phyloP scores from a whole-genome alignment of 2,113 vertebrate species.

The Melanotaenia duboulayi region DNA sequence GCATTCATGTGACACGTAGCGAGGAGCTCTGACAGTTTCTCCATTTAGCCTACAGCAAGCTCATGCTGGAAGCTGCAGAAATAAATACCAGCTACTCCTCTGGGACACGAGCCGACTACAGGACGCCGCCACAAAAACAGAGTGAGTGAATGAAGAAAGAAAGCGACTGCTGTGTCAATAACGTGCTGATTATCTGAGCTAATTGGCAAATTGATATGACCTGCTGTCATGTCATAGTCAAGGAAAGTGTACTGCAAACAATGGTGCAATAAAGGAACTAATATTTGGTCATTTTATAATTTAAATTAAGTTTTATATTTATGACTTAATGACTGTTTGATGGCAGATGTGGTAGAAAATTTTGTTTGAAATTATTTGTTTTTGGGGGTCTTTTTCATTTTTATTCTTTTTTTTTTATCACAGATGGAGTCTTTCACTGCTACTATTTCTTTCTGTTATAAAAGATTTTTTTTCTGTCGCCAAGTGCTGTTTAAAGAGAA shows the following conservation, averaged over 20 bases:
- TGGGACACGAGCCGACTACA: conserved; percentile 61
- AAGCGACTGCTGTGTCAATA: conserved; percentile 41
- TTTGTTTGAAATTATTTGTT: neutral
- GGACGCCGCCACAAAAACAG: conserved; percentile 57
- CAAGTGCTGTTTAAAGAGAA: neutral
- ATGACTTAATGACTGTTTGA: neutral
- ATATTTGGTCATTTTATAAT: neutral
- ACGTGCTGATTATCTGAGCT: conserved; percentile 62
- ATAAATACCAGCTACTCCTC: conserved; percentile 75
- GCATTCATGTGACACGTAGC: conserved; percentile 74
- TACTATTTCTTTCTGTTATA: no score
- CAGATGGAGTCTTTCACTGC: no score
- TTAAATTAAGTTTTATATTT: neutral
- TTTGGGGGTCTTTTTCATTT: neutral
- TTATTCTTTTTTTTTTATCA: no score
- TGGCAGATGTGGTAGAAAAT: neutral
- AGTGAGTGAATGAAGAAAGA: conserved; percentile 32
- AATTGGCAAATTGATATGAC: conserved; percentile 61
- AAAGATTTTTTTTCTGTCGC: neutral
- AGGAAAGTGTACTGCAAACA: conserved; percentile 19
- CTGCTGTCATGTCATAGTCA: conserved; percentile 38
- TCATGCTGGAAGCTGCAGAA: conserved; percentile 66
- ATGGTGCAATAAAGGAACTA: neutral
- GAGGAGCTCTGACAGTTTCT: conserved; percentile 76
- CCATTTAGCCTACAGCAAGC: conserved; percentile 72